These are phyloP conservation scores for Tetragnatha versicolor DNA, from an alignment of 1,140 invertebrate genomes.

Conservation along the genomic window DNA sequence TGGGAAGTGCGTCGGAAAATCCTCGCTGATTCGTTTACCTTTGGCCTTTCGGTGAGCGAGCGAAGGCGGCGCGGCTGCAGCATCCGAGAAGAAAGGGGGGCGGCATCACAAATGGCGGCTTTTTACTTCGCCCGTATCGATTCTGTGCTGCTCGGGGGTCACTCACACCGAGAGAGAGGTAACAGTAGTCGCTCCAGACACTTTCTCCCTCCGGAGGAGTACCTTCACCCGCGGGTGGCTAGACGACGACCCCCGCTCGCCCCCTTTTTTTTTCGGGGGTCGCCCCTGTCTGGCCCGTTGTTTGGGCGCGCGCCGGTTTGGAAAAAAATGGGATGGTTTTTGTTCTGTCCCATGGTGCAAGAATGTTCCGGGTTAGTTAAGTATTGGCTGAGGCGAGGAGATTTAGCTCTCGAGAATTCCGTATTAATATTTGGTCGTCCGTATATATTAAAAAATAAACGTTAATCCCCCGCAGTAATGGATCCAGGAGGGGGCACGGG, in stretches of 20 bases:
- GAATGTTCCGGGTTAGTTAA: no score
- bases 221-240: slow-evolving; percentile 10
- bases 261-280: neutral
- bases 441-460: no score
- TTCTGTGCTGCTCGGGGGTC: neutral
- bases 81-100: neutral
- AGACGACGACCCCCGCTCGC: neutral
- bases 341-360: no score
- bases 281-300: no score
- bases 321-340: no score
- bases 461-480: no score
- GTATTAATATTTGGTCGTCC: no score
- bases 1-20: neutral
- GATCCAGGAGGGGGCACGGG: no score
- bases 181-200: slow-evolving; percentile 29
- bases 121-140: slow-evolving; percentile 41
- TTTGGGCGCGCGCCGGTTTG: no score
- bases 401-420: no score
- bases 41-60: slow-evolving; percentile 31
- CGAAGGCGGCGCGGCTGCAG: slow-evolving; percentile 2
- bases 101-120: slow-evolving; percentile 45
- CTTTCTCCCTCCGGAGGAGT: slow-evolving; percentile 14
- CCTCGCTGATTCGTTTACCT: slow-evolving; percentile 20
- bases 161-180: slow-evolving; percentile 34
- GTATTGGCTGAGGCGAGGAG: no score